These are phyloP conservation scores for Eremophila alpestris DNA, from an alignment of 2,797 vertebrate genomes.

Conservation along the genomic window DNA sequence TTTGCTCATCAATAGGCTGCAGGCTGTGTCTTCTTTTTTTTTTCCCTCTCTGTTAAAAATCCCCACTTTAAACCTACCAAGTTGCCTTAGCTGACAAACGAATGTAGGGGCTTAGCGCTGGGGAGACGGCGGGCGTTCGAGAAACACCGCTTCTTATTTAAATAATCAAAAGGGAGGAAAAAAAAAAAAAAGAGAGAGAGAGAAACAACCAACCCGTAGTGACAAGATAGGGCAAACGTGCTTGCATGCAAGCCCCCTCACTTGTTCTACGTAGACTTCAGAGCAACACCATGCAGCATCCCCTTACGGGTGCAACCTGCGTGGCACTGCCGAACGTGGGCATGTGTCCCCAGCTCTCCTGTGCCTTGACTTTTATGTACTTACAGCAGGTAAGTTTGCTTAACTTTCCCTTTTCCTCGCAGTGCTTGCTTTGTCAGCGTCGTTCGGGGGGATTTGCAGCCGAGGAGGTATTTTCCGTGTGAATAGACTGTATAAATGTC, in stretches of 20 bases:
- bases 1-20: constrained; percentile 77
- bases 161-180: constrained; percentile 60
- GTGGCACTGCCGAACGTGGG: constrained; percentile 93
- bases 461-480: constrained; percentile 20
- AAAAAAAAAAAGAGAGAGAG: not conserved
- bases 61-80: constrained; percentile 65
- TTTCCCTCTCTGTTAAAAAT: constrained; percentile 2
- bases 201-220: not conserved
- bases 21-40: constrained; percentile 65
- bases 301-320: constrained; percentile 92
- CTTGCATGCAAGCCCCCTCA: constrained; percentile 80
- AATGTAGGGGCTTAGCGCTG: constrained; percentile 62
- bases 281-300: constrained; percentile 91
- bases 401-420: constrained; percentile 55
- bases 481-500: constrained; percentile 38
- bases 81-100: constrained; percentile 76
- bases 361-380: constrained; percentile 98
- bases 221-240: constrained; percentile 75
- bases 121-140: not conserved
- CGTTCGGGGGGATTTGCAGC: constrained; percentile 30
- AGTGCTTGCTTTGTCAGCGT: constrained; percentile 41
- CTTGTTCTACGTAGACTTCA: constrained; percentile 81
- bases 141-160: constrained; percentile 54
- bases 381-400: constrained; percentile 91
- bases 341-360: constrained; percentile 95